Base-by-base conservation (phyloP, 2,888 invertebrate species). In the Maniola hyperantus region DNA sequence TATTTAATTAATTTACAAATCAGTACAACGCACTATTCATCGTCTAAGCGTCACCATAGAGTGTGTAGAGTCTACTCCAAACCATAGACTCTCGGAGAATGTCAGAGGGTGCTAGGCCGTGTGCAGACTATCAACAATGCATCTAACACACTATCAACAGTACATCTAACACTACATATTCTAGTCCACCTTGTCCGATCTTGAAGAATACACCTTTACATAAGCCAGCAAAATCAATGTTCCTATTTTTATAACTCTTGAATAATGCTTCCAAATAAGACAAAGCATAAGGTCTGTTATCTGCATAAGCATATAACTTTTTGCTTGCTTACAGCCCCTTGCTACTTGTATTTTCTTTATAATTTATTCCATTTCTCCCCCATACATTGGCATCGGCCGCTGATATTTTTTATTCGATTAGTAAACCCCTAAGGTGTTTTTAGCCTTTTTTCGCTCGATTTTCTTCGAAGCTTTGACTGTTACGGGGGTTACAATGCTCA, bases 351-450 rank as follows among this genome's bases (percentile, higher is more conserved):
- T 91, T 89, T 92, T 91, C 91, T 91, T 91, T 87, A 89, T 92
- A 91, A 92, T 92, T 91, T 92, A 92, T 91, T 92, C 92, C 85
- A 83, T 88, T 87, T 80, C 89, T 88, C 91, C 92, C 91, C 91
- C 87, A 88, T 82, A 89, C 89, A 89, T 89, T 88, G 89, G 88
- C 91, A 91, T 91, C 88, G 91, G 91, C 88, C 91, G 91, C 92
- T 92, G 93, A 93, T 93, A 93, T 93, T 93, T 91, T 93, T 93
- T 93, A 93, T 93, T 93, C 93, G 93, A 93, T 93, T 93, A 93
- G 93, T 91, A 92, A 92, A 91, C 92, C 93, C 93, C 93, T 87
- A 89, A 93, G 93, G 93, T 92, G 92, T 92, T 93, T 93, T 93
- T 93, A 92, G 92, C 90, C 91, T 91, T 93, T 92, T 93, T 92